phyloP scores from a whole-genome alignment of 2,888 invertebrate genomes.

The Stramonita haemastoma region DNA sequence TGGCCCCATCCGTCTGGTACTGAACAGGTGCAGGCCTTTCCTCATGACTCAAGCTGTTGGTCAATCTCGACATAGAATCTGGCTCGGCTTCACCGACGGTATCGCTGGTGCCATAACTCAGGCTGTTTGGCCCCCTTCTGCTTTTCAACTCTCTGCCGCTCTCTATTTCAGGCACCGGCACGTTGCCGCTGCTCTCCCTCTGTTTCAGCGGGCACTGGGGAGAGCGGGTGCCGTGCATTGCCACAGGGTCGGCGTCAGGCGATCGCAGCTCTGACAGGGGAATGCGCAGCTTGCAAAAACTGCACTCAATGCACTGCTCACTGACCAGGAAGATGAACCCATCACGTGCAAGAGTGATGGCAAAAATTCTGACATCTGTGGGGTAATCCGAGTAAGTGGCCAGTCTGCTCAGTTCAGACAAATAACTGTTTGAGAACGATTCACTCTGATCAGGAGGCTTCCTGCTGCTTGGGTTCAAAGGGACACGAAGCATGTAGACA shows the following conservation, averaged over 20 bases:
- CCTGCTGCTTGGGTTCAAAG: neutral
- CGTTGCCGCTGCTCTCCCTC: slow-evolving; percentile 8
- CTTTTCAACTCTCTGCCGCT: too few species aligned
- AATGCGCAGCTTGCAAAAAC: slow-evolving; percentile 26
- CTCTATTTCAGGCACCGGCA: slow-evolving; percentile 4
- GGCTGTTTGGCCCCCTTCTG: too few species aligned
- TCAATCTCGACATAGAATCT: neutral
- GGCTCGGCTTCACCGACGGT: too few species aligned
- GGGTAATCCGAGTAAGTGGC: slow-evolving; percentile 24
- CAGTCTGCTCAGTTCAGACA: slow-evolving; percentile 6
- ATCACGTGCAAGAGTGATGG: neutral
- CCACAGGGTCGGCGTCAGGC: neutral
- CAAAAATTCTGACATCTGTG: neutral
- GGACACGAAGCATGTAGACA: slow-evolving; percentile 23
- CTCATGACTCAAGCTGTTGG: neutral
- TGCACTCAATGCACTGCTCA: neutral
- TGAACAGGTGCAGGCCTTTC: too few species aligned
- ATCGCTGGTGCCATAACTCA: too few species aligned
- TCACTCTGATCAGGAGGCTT: neutral
- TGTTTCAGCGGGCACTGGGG: slow-evolving; percentile 13
- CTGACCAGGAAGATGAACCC: slow-evolving; percentile 24
- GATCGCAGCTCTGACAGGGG: neutral
- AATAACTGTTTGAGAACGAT: neutral
- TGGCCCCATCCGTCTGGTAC: slow-evolving; percentile 13
- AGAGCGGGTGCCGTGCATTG: neutral